Conservation (phyloP, 2,888 invertebrate species). For the Sylvicola fuscatus region DNA sequence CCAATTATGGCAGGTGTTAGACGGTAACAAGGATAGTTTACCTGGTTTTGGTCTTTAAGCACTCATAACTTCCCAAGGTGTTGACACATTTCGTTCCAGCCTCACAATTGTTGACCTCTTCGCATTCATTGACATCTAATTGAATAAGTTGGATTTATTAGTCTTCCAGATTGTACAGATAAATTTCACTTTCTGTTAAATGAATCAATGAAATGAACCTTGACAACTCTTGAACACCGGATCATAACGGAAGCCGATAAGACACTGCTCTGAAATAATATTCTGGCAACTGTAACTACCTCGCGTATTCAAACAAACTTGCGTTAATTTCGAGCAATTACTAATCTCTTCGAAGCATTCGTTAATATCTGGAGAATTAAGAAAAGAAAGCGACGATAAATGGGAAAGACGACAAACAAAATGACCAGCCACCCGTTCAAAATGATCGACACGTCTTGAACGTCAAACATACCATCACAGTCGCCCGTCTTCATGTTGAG, state of each 20-base stretch:
- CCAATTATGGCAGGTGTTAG: no score
- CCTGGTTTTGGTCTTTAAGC: constrained; percentile 26
- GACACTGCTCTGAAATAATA: constrained; percentile 37
- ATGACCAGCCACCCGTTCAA: no score
- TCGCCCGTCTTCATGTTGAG: constrained; percentile 28
- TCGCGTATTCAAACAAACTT: constrained; percentile 48
- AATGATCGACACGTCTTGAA: background rate
- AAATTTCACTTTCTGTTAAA: constrained; percentile 1
- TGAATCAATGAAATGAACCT: constrained; percentile 21
- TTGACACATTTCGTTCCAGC: constrained; percentile 46
- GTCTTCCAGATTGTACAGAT: no score
- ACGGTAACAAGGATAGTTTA: no score
- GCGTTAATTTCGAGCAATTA: constrained; percentile 41
- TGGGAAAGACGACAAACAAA: constrained; percentile 4
- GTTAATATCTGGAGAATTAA: constrained; percentile 37
- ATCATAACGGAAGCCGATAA: constrained; percentile 42
- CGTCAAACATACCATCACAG: constrained; percentile 34
- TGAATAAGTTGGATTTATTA: no score
- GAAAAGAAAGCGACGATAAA: constrained; percentile 4
- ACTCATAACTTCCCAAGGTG: constrained; percentile 51
- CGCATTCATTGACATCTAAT: constrained; percentile 61
- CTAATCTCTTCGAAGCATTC: constrained; percentile 44
- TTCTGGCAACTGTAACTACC: constrained; percentile 50
- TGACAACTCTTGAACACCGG: constrained; percentile 31
- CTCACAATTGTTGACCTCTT: constrained; percentile 32